Base-by-base conservation (phyloP, 2,113 vertebrate genomes). In the Ursus arctos region DNA sequence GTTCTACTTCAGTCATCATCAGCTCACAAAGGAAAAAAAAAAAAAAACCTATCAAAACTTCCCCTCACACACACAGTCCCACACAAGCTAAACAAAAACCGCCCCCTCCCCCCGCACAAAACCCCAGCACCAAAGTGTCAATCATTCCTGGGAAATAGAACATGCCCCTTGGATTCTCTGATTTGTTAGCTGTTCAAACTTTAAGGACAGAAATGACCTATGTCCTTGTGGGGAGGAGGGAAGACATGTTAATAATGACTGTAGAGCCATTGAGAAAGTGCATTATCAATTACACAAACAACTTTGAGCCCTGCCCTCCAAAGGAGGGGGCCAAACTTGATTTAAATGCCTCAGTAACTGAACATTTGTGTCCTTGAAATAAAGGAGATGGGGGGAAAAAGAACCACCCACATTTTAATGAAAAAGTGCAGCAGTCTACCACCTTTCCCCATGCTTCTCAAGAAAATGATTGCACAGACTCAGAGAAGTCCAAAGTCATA, bases 401-500 rank as follows among this genome's bases (percentile, higher is more conserved):
- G 97, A 97, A 94, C 96, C 97, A 98, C 97, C 97, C 98, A 98
- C 95, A 72, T 98, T 98, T 98, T 97, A 98, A 98, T 98, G 94
- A 98, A 97, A 98, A 99, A 98, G 98, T 98, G 98, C 99, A 98
- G 97, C 97, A 98, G 96, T 98, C 98, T 97, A 98, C 98, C 98
- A 98, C 97, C 97, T 95, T 97, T 95, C 88, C 97, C 97, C 94
- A 71, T 76, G 94, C 94, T 97, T 98, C 85, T 95, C 94, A 94
- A 97, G 97, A 98, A 98, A 98, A 9, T 93, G 96, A 99, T 98
- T 99, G 98, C 98, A 99, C 98, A 98, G 98, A 98, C 99, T 99
- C 99, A 99, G 99, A 99, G 98, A 98, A 99, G 98, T 98, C 97
- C 98, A 97, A 99, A 99, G 98, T 99, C 98, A 98, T 96, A 98